Evolutionary conservation across 2,797 vertebrate species (phyloP).

Genomic region (Tragopan temminckii): DNA sequence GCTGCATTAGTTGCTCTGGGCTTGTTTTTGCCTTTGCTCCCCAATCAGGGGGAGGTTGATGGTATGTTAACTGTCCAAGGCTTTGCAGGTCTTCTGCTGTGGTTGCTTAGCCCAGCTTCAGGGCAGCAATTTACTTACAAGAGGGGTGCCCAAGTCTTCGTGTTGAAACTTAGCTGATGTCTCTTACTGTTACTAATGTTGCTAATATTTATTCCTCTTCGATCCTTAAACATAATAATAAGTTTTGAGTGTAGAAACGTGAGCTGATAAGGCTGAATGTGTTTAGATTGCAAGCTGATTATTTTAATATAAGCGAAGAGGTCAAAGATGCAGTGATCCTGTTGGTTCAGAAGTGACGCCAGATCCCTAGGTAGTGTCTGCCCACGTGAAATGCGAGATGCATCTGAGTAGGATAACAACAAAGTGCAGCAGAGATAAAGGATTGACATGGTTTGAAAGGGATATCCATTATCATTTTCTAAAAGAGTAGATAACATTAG

Average conservation of each 20-base stretch:
- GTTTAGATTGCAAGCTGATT: neutral
- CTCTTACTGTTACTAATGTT: neutral
- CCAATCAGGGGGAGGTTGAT: neutral
- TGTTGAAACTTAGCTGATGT: neutral
- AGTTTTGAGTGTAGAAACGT: neutral
- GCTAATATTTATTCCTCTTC: neutral
- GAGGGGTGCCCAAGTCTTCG: rapidly evolving
- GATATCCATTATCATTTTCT: constrained; percentile 33
- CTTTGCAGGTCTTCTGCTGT: neutral
- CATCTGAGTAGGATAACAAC: constrained; percentile 27
- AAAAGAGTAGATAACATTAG: constrained; percentile 15
- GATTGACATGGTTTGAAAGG: constrained; percentile 16
- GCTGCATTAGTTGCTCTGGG: neutral
- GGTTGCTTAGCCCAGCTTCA: neutral
- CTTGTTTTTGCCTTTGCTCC: neutral
- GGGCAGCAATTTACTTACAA: rapidly evolving
- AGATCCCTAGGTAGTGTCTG: constrained; percentile 41
- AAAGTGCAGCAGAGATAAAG: constrained; percentile 32
- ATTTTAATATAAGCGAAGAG: neutral
- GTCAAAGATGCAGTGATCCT: constrained; percentile 24
- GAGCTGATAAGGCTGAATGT: neutral
- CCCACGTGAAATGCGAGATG: neutral
- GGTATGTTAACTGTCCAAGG: rapidly evolving
- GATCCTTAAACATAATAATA: constrained; percentile 33
- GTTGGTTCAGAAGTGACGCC: constrained; percentile 32